Evolutionary conservation across 37 sponge, comb jelly and placozoan genomes (phyloP), one percentile per base, ranked within the genome.

Genomic region (Mnemiopsis leidyi): DNA sequence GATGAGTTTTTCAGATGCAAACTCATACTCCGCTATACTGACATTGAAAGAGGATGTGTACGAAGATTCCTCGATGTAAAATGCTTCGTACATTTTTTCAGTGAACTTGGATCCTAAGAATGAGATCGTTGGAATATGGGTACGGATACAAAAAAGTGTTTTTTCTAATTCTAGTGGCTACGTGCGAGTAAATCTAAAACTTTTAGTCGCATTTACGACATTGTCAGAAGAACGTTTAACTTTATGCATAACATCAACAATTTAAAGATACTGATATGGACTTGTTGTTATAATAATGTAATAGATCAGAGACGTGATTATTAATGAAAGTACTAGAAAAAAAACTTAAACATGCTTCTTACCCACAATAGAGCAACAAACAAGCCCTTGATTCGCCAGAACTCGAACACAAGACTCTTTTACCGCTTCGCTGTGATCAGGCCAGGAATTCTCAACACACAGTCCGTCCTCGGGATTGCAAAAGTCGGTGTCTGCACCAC

Each of bases 61-160:
- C 25, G 25, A 29, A 5, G 7, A 23, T n/a, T 71, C 75, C 20
- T 71, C n/a, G 3, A 71, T 71, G 30, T 71, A 29, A 25, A 71
- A 71, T 29, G 75, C 75, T 18, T 71, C 75, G n/a, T 71, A 71
- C 30, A 71, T 71, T 23, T 28, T 5, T 25, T 71, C 75, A 28
- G 75, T 71, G 30, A 71, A 71, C n/a, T 71, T 71, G 30, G 75
- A 71, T 71, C 75, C 75, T 71, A 18, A 67, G 20, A 67, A 67
- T 20, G 20, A 21, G 68, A n/a, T n/a, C n/a, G n/a, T n/a, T n/a
- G n/a, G n/a, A n/a, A n/a, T n/a, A n/a, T n/a, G n/a, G n/a, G n/a
- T n/a, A n/a, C n/a, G n/a, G n/a, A n/a, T n/a, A n/a, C n/a, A n/a
- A n/a, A n/a, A n/a, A n/a, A n/a, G n/a, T n/a, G n/a, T n/a, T n/a